Base-by-base conservation (phyloP, 2,113 vertebrate species). In the Amblyopsis rosae region DNA sequence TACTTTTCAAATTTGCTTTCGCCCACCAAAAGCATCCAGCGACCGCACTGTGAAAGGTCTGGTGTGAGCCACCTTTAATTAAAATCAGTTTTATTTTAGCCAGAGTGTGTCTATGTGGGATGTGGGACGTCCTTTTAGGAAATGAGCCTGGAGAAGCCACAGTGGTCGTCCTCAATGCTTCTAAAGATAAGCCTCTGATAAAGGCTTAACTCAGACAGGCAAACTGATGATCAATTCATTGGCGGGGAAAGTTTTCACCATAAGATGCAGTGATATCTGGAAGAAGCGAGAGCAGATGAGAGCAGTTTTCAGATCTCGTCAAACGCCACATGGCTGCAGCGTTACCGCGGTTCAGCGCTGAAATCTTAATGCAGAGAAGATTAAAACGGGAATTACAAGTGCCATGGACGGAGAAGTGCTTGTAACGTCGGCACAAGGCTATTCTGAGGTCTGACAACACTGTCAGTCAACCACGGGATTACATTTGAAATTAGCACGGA, bases 351-450 rank as follows among this genome's bases (percentile, higher is more conserved):
- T 94, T 93, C 92, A 90, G 87, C 90, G 88, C 90, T 91, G 92
- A 94, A 95, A 95, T 94, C 87, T 96, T 96, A 92, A 93, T 93
- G 93, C 91, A 84, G 83, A 71, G 82, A 86, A 95, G 95, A 97
- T 97, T 97, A 96, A 94, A 95, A 72, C 57, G 62, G 93, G 95
- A 95, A 96, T 98, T 98, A 96, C 94, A 94, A 93, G 85, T 93
- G 92, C 94, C 93, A 93, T 93, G 93, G 94, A 95, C 91, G 90
- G 91, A 92, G 88, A 92, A 92, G 91, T 88, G 89, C 91, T 91
- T 93, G 93, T 94, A 95, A 94, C 93, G 93, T 94, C 91, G 90
- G 92, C 92, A 94, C 92, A 92, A 92, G 93, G 92, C 91, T 91
- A 75, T 88, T 90, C 90, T 90, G 86, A 92, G 87, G 89, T 88